Base-by-base conservation (phyloP, 2,888 invertebrate genomes). In the Catocala sponsa region DNA sequence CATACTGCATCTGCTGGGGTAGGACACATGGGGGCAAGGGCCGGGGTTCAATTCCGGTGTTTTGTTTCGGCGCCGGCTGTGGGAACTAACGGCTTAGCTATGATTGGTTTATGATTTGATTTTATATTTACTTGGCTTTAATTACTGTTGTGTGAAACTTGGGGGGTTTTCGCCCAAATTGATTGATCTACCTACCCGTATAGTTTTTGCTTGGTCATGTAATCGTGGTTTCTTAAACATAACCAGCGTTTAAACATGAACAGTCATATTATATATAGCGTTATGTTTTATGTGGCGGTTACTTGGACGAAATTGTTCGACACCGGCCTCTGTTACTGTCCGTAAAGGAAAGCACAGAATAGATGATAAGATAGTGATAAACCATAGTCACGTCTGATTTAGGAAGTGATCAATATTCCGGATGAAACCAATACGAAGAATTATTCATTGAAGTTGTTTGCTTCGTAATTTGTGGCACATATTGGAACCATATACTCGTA, bases 91-190 rank as follows among this genome's bases (percentile, higher is more conserved):
- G 69, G 76, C 73, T 65, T 72, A 70, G 71, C 80, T 71, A 81
- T 88, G 88, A 91, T 92, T 91, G 86, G 87, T 87, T 91, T 91
- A 89, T 89, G 86, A 91, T 91, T 90, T 88, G 82, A 88, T 89
- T 87, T 85, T 66, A 67, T 83, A 74, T 80, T 82, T 78, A 74
- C 77, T 74, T 74, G 63, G 67, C 70, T 73, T 74, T 75, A 72
- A 68, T 76, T 77, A 62, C 60, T 60, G 52, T 47, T 67, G 65
- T 66, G 67, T 68, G 70, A 67, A 70, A 62, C 55, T 55, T 68
- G 61, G 65, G 54, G 65, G 56, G 59, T 63, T 68, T 62, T 59
- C 50, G 59, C 25, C 55, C 59, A 68, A 68, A 55, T 55, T 69
- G 59, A 63, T 68, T 63, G 63, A 66, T 64, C 57, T 65, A 64